A percentile compares a stretch with the other conserved stretches of the same genome.
Conservation (phyloP, 2,797 vertebrate genomes). For the Girardinus metallicus region DNA sequence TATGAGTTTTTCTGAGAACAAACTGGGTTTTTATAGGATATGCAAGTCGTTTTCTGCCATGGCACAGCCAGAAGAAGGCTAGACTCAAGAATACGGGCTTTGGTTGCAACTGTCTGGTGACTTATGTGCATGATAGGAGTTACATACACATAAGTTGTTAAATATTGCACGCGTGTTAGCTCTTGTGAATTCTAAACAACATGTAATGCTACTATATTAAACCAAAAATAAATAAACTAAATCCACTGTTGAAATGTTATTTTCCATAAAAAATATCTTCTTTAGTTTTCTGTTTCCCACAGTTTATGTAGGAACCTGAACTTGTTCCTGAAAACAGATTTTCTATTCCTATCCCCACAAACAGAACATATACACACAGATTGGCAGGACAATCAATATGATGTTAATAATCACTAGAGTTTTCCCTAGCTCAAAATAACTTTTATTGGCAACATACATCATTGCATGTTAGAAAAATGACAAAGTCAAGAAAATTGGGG, state of each 20-base stretch:
- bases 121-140: background rate
- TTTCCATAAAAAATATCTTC: background rate
- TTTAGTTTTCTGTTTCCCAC: background rate
- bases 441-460: background rate
- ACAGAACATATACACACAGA: background rate
- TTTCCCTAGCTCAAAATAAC: too few relatives aligned
- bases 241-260: background rate
- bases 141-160: background rate
- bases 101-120: background rate
- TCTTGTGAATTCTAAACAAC: background rate
- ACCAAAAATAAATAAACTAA: background rate
- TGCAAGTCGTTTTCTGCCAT: background rate
- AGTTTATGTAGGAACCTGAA: background rate
- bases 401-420: background rate
- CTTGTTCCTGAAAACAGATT: background rate
- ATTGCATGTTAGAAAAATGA: background rate
- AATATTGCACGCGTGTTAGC: background rate
- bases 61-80: background rate
- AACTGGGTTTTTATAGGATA: background rate
- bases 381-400: background rate
- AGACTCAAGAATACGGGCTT: background rate
- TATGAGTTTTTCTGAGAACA: background rate
- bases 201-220: background rate
- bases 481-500: background rate
- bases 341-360: background rate